phyloP scores from a whole-genome alignment of 1,140 invertebrate genomes.

The Trinorchestia longiramus region DNA sequence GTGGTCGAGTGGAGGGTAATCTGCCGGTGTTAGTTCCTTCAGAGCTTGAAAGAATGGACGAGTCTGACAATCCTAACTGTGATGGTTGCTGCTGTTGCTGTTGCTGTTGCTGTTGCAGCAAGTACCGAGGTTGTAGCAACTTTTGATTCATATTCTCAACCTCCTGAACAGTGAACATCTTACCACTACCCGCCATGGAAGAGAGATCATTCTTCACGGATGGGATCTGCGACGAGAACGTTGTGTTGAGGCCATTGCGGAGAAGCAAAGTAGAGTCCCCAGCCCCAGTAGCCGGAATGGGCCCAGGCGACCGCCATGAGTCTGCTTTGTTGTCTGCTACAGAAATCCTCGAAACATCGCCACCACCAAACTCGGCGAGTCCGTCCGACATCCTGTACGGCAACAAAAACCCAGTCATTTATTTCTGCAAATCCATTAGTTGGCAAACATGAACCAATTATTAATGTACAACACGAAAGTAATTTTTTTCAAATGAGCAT shows the following conservation, averaged over 20 bases:
- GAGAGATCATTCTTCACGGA: neutral
- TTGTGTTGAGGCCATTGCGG: neutral
- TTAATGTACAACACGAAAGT: neutral
- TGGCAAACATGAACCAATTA: neutral
- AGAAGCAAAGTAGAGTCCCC: neutral
- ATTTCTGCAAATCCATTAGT: neutral
- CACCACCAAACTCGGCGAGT: neutral
- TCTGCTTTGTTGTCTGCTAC: neutral
- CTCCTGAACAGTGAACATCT: constrained; percentile 38
- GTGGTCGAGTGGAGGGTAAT: neutral
- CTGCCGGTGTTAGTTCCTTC: neutral
- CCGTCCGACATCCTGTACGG: constrained; percentile 2
- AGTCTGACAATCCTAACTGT: neutral
- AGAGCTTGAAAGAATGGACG: neutral
- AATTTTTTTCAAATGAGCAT: neutral
- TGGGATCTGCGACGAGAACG: neutral
- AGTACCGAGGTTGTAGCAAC: neutral
- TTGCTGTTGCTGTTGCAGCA: constrained; percentile 16
- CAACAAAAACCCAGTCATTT: neutral
- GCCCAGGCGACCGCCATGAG: neutral
- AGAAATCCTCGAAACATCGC: neutral
- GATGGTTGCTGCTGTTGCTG: constrained; percentile 1
- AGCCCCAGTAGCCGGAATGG: neutral
- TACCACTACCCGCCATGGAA: neutral
- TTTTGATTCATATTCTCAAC: constrained; percentile 37